Percentiles rank a stretch among this genome's conserved stretches.
Conservation (phyloP, 1,140 invertebrate species). For the Leucophenga varia region DNA sequence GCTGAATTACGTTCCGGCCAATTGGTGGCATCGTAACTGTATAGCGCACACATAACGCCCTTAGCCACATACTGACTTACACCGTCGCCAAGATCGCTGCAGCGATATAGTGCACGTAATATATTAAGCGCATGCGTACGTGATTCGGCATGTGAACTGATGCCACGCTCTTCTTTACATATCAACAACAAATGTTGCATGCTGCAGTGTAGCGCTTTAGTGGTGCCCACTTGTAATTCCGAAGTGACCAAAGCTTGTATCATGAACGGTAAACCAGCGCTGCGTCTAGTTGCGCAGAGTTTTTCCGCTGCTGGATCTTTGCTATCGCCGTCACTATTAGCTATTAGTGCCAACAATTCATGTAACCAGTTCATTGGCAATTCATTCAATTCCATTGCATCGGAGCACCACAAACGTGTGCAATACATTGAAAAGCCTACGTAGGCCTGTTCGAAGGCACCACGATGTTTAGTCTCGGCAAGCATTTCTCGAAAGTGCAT, state of each 20-base stretch:
- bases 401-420: constrained; percentile 59
- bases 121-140: constrained; percentile 86
- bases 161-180: constrained; percentile 29
- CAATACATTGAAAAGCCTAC: constrained; percentile 82
- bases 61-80: constrained; percentile 71
- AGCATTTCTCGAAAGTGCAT: constrained; percentile 73
- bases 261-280: constrained; percentile 89
- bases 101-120: constrained; percentile 75
- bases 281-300: constrained; percentile 78
- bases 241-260: constrained; percentile 75
- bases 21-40: constrained; percentile 69
- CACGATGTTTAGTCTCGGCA: constrained; percentile 84
- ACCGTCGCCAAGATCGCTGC: constrained; percentile 72
- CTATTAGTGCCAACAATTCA: constrained; percentile 66
- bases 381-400: constrained; percentile 60
- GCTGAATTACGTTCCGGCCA: constrained; percentile 88
- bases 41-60: constrained; percentile 72
- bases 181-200: constrained; percentile 64
- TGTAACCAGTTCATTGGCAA: constrained; percentile 73
- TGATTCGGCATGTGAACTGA: constrained; percentile 42
- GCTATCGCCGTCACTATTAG: too few species aligned
- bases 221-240: constrained; percentile 63
- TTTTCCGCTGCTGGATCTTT: constrained; percentile 10
- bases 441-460: constrained; percentile 94
- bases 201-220: constrained; percentile 63